phyloP scores from a whole-genome alignment of 2,888 invertebrate genomes.

The Sylvicola cinctus region DNA sequence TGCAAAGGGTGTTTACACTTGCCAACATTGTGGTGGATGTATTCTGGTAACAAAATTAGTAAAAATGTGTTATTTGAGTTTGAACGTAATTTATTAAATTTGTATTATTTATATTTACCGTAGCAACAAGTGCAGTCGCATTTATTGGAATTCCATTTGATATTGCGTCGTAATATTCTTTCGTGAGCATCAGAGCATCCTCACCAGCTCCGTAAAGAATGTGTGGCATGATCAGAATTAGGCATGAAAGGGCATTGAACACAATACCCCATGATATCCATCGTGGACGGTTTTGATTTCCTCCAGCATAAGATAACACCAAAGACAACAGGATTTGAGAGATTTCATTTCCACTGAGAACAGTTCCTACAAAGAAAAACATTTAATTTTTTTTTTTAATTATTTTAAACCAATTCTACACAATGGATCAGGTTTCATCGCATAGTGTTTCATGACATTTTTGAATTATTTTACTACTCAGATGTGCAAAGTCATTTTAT shows the following conservation, averaged over 20 bases:
- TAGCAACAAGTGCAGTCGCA: slow-evolving; percentile 9
- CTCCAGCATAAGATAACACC: slow-evolving; percentile 39
- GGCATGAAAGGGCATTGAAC: slow-evolving; percentile 36
- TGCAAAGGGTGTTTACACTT: too few species aligned
- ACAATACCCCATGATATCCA: slow-evolving; percentile 45
- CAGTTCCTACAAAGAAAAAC: slow-evolving; percentile 35
- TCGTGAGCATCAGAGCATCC: slow-evolving; percentile 20
- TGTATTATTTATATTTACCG: too few species aligned
- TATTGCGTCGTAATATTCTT: slow-evolving; percentile 17
- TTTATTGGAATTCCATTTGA: not conserved
- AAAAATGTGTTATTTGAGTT: too few species aligned
- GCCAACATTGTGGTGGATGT: too few species aligned
- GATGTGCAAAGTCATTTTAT: too few species aligned
- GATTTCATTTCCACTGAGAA: slow-evolving; percentile 46
- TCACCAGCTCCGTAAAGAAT: slow-evolving; percentile 38
- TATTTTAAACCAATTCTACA: too few species aligned
- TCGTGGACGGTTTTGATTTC: slow-evolving; percentile 41
- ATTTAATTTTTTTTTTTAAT: too few species aligned
- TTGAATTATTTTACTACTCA: too few species aligned
- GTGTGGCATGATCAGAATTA: slow-evolving; percentile 37
- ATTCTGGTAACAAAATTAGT: too few species aligned
- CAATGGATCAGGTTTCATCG: too few species aligned
- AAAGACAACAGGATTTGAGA: slow-evolving; percentile 42
- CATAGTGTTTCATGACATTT: too few species aligned
- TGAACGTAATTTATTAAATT: too few species aligned